phyloP scores from a whole-genome alignment of 1,140 invertebrate species.

The Caenorhabditis brenneri region DNA sequence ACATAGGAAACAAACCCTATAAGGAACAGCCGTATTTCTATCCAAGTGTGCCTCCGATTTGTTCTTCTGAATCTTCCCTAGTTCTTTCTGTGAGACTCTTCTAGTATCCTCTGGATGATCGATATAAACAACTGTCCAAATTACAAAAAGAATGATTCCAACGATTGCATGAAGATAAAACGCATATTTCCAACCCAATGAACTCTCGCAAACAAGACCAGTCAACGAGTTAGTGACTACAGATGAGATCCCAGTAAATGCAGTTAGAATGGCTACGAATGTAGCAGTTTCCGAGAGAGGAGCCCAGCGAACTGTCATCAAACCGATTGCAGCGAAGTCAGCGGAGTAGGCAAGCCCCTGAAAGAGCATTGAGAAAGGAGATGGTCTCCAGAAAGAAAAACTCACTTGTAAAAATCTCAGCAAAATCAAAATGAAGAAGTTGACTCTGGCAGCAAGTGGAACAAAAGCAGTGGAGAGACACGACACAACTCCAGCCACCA shows the following conservation, averaged over 20 bases:
- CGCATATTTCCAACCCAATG: constrained; percentile 26
- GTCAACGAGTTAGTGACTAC: constrained; percentile 45
- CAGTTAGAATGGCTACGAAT: constrained; percentile 54
- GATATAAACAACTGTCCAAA: constrained; percentile 37
- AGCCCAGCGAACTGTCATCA: constrained; percentile 57
- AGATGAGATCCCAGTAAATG: constrained; percentile 51
- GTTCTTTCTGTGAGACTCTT: constrained; percentile 15
- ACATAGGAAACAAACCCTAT: not conserved
- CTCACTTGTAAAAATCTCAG: constrained; percentile 43
- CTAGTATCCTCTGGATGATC: constrained; percentile 26
- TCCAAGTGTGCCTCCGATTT: constrained; percentile 35
- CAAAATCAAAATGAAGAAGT: not conserved
- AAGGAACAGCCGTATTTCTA: constrained; percentile 32
- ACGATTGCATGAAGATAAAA: constrained; percentile 37
- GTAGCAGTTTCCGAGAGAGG: constrained; percentile 50
- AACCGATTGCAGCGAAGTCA: constrained; percentile 55
- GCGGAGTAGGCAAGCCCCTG: constrained; percentile 57
- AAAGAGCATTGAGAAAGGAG: not conserved
- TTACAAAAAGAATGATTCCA: constrained; percentile 33
- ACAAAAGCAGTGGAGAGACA: not conserved
- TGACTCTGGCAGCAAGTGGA: not conserved
- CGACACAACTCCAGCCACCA: constrained; percentile 39
- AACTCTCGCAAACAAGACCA: constrained; percentile 17
- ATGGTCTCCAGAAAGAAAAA: not conserved
- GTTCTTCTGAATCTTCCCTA: constrained; percentile 38